A percentile compares a stretch with the other conserved stretches of the same genome.
phyloP scores from a whole-genome alignment of 2,113 vertebrate genomes.

The Cyprinus carpio region DNA sequence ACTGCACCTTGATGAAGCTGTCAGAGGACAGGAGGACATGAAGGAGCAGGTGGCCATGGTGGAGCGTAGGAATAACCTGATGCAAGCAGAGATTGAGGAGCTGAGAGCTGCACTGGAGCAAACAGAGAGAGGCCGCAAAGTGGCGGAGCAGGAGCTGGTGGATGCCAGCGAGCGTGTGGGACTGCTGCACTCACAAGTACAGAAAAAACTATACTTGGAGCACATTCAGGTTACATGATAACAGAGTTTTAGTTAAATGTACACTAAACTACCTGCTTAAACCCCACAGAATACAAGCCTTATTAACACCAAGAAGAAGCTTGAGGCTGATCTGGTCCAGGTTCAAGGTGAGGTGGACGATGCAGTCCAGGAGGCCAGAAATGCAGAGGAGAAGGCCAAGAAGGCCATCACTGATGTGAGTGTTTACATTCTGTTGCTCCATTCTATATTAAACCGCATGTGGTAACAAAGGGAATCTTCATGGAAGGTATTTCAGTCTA shows the following conservation, averaged over 20 bases:
- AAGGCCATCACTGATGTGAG: constrained; percentile 52
- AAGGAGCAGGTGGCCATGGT: constrained; percentile 86
- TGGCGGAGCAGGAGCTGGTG: constrained; percentile 87
- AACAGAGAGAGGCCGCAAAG: constrained; percentile 83
- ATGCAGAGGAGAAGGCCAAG: constrained; percentile 53
- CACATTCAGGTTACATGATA: no score
- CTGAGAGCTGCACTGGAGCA: constrained; percentile 83
- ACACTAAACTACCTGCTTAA: not conserved
- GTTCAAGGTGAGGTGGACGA: constrained; percentile 51
- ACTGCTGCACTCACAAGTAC: not conserved
- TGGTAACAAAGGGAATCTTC: not conserved
- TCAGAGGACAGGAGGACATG: constrained; percentile 79
- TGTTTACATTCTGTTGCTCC: no score
- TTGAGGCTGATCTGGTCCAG: constrained; percentile 42
- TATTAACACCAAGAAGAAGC: constrained; percentile 51
- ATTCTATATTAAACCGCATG: no score
- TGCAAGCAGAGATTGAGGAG: constrained; percentile 87
- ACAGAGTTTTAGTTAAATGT: no score
- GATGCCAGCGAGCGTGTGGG: constrained; percentile 79
- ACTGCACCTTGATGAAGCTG: constrained; percentile 44
- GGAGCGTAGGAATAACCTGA: constrained; percentile 85
- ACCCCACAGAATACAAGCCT: constrained; percentile 44
- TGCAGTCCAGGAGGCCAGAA: constrained; percentile 43
- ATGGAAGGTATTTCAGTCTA: not conserved
- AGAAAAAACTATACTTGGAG: not conserved